Evolutionary conservation across 2,797 vertebrate species (phyloP), one percentile per base, ranked within the genome.

Genomic region (Caiman crocodilus): DNA sequence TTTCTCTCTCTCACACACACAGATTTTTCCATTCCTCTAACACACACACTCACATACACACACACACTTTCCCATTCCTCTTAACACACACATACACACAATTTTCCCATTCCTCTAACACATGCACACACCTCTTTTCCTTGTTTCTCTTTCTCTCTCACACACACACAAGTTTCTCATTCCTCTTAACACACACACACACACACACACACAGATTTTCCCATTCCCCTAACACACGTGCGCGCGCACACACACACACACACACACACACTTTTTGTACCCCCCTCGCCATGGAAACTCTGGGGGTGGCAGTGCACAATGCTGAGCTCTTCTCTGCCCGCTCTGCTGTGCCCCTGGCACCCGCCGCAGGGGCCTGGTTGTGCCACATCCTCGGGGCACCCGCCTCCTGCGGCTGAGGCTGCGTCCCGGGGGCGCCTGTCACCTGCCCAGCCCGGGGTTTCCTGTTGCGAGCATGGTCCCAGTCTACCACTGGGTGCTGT

Each of bases 251-350:
- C n/a, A 20, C 75, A 30, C 18, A 28, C 56, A 28, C 14, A 20
- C 75, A 58, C 20, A n/a, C 75, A 76, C 55, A 9, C 16, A 2
- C 76, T 94, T 94, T 86, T 7, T 76, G 61, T 42, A 75, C 58
- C 17, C 58, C 25, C 2, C 1, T 65, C 87, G 65, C 76, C 61
- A 61, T 95, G 91, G 82, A 91, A 84, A 94, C 81, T 79, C 87
- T 91, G 90, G 57, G 87, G 92, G 91, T 90, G 59, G 42, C n/a
- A 60, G 18, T 79, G 84, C 79, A 58, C 4, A 16, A 63, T 42
- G 50, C n/a, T 84, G 89, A 82, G 14, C 60, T 90, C 90, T 87
- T 84, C 89, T 60, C 79, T 81, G 21, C 63, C 78, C 82, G n/a
- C 75, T 69, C 65, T 14, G 18, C 21, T 59, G 60, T 65, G 59